phyloP scores from a whole-genome alignment of 2,888 invertebrate species.

The Mythimna pallens region DNA sequence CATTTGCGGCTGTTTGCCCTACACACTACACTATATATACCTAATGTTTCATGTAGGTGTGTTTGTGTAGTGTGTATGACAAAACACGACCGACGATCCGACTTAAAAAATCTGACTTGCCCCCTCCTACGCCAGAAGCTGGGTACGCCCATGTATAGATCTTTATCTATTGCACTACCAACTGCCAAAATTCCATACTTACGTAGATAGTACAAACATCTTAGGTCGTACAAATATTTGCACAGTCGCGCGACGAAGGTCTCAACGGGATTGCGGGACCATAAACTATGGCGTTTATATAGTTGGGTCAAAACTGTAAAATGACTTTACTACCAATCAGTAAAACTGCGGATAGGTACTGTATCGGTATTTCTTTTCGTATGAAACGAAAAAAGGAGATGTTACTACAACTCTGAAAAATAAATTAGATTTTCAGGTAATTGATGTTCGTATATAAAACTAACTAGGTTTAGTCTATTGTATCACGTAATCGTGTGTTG shows the following conservation, averaged over 20 bases:
- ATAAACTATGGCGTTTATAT: constrained; percentile 21
- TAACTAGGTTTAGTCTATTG: background rate
- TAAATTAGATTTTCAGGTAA: constrained; percentile 4
- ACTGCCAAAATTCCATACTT: background rate
- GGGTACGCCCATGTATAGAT: no score
- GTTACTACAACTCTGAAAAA: background rate
- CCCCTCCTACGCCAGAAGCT: no score
- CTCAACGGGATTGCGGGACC: background rate
- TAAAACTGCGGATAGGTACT: background rate
- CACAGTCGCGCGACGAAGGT: background rate
- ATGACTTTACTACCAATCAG: background rate
- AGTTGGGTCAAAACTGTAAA: background rate
- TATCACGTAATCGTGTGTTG: constrained; percentile 25
- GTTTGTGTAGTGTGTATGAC: no score
- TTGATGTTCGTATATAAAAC: constrained; percentile 19
- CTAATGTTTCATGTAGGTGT: no score
- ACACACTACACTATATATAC: no score
- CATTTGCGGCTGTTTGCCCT: no score
- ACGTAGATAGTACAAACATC: background rate
- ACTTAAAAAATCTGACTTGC: no score
- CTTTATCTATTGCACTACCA: background rate
- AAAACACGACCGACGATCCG: no score
- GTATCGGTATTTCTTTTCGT: background rate
- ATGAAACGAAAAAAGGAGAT: background rate
- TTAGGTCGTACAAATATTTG: constrained; percentile 22